These are phyloP conservation scores for Microchrysa polita DNA, from an alignment of 2,888 invertebrate genomes.

Conservation along the genomic window DNA sequence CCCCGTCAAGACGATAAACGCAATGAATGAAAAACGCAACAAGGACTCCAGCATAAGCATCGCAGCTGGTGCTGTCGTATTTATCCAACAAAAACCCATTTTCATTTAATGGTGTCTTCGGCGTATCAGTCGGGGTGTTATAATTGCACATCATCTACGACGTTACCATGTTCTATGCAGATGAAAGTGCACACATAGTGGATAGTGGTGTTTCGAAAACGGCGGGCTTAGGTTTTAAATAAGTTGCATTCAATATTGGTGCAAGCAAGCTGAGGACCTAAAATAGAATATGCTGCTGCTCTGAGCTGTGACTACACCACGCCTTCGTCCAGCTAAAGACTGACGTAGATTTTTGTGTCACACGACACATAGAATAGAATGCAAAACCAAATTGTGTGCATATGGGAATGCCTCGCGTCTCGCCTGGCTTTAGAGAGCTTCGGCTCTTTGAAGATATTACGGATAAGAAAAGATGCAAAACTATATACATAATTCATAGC, in stretches of 20 bases:
- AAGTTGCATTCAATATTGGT: constrained; percentile 12
- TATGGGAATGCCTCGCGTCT: constrained; percentile 20
- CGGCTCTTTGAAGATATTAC: constrained; percentile 42
- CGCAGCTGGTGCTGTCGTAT: neutral
- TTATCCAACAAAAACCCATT: constrained; percentile 29
- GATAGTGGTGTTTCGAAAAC: neutral
- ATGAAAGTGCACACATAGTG: constrained; percentile 18
- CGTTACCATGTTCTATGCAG: constrained; percentile 28
- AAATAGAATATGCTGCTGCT: too few relatives aligned
- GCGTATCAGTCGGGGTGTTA: constrained; percentile 32
- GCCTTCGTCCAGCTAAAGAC: too few relatives aligned
- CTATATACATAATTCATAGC: constrained; percentile 54
- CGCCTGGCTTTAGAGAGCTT: constrained; percentile 9
- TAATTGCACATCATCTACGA: constrained; percentile 40
- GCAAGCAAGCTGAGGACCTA: neutral
- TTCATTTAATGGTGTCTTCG: constrained; percentile 9
- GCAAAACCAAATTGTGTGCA: constrained; percentile 11
- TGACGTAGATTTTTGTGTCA: neutral
- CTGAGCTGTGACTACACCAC: too few relatives aligned
- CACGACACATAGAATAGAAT: constrained; percentile 5
- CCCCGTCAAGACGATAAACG: neutral
- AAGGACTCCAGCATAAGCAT: neutral
- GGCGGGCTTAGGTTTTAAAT: neutral
- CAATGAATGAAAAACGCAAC: constrained; percentile 1
- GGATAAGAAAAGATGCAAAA: constrained; percentile 47